These are phyloP conservation scores for Erinaceus europaeus DNA, from an alignment of 2,113 vertebrate species.

Conservation along the genomic window DNA sequence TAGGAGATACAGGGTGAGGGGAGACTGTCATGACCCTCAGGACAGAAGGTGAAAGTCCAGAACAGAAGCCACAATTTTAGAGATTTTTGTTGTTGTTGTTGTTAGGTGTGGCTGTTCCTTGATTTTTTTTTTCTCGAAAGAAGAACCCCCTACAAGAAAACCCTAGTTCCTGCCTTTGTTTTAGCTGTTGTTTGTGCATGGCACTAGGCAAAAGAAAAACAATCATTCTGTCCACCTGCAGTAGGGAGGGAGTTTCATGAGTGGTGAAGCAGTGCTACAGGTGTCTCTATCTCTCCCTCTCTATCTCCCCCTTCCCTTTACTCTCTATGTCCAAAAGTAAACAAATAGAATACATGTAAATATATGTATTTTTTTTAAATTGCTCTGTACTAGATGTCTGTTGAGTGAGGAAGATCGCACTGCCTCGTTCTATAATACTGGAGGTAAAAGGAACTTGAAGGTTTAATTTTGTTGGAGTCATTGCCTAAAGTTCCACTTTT, in stretches of 20 bases:
- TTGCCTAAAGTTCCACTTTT: background rate
- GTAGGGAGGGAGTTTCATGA: no score
- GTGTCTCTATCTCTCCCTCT: background rate
- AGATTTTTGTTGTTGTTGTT: no score
- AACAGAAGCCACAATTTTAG: background rate
- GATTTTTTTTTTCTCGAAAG: background rate
- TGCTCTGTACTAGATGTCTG: background rate
- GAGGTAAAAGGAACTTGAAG: background rate
- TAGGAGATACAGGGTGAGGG: background rate
- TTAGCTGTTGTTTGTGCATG: background rate
- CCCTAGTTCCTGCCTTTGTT: background rate
- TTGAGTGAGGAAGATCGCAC: background rate
- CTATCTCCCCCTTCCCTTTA: background rate
- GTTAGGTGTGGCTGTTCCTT: background rate
- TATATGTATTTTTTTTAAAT: no score
- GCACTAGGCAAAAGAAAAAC: background rate
- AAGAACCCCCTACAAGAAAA: background rate
- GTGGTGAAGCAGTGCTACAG: no score
- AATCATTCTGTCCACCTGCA: background rate
- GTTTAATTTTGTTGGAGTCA: background rate
- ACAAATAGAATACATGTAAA: no score
- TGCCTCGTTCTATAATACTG: background rate
- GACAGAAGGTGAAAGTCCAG: constrained; percentile 2
- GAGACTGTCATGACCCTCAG: constrained; percentile 38
- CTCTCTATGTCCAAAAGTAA: background rate